Base-by-base conservation (phyloP, 2,113 vertebrate species). In the Oncorhynchus mykiss region DNA sequence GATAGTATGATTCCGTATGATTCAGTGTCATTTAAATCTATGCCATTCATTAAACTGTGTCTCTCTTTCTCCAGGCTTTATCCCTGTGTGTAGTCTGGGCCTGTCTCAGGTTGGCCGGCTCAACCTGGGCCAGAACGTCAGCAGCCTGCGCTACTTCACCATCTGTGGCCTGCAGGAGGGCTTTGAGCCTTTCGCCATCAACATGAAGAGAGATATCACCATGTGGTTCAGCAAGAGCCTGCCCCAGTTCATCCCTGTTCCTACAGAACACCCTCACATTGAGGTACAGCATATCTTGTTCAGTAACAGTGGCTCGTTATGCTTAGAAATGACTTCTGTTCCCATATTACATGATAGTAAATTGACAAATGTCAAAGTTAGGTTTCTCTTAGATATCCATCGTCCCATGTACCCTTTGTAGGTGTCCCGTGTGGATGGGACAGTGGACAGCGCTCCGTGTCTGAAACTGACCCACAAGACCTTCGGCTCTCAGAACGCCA, bases 101-200 rank as follows among this genome's bases (percentile, higher is more conserved):
- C 80, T 94, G 69, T 96, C 94, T 11, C 96, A 98, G 85, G 92
- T 96, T 4, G 95, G 95, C 2, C 91, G 95, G 57, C 90, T 98
- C 77, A 97, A 97, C 84, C 84, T 98, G 82, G 96, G 96, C 27
- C 96, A 97, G 80, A 96, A 98, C 0, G 96, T 98, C 79, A 94
- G 95, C 84, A 96, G 94, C 72, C 93, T 98, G 67, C 89, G 91
- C 2, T 98, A 92, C 86, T 98, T 98, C 81, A 94, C 96, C 82
- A 98, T 98, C 90, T 98, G 97, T 7, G 97, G 97, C n/a, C 93
- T 98, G 66, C 96, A 98, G 85, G 97, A 98, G 85, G 97, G 97
- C 78, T 98, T 96, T 49, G 97, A 98, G 78, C 97, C 97, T 0
- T 98, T 98, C 9, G 96, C 96, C 54, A 95, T 98, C 82, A 98